These are phyloP conservation scores for Gastracanthus pulcherrimus DNA, from an alignment of 2,888 invertebrate genomes.

Conservation along the genomic window DNA sequence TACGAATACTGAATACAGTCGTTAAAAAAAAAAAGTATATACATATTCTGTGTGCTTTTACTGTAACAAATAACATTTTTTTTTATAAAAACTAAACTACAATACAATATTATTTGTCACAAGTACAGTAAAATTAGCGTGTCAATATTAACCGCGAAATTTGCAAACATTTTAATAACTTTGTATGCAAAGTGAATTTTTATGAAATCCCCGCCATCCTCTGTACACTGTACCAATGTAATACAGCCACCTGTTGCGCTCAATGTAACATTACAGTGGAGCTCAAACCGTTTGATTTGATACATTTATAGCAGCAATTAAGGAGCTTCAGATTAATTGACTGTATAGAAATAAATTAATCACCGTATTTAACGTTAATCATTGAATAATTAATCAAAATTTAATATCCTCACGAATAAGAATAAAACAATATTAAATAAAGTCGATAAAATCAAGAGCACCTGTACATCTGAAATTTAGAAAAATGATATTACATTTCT, in stretches of 20 bases:
- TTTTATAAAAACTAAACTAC: too few relatives aligned
- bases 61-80: too few relatives aligned
- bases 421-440: background rate
- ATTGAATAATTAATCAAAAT: too few relatives aligned
- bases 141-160: background rate
- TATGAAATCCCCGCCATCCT: background rate
- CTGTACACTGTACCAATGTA: conserved; percentile 32
- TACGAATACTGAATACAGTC: too few relatives aligned
- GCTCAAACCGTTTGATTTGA: conserved; percentile 28
- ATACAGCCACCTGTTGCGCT: conserved; percentile 48
- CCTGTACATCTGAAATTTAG: background rate
- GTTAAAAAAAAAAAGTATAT: too few relatives aligned
- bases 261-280: conserved; percentile 35
- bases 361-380: background rate
- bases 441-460: background rate
- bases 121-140: background rate
- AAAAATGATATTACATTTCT: background rate
- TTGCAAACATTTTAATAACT: background rate
- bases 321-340: background rate
- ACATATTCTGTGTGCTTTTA: too few relatives aligned
- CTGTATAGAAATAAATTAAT: background rate
- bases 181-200: conserved; percentile 1
- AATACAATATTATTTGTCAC: too few relatives aligned
- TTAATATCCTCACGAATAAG: background rate
- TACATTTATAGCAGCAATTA: conserved; percentile 21